Conservation (phyloP, 2,113 vertebrate genomes). For the Spea bombifrons region DNA sequence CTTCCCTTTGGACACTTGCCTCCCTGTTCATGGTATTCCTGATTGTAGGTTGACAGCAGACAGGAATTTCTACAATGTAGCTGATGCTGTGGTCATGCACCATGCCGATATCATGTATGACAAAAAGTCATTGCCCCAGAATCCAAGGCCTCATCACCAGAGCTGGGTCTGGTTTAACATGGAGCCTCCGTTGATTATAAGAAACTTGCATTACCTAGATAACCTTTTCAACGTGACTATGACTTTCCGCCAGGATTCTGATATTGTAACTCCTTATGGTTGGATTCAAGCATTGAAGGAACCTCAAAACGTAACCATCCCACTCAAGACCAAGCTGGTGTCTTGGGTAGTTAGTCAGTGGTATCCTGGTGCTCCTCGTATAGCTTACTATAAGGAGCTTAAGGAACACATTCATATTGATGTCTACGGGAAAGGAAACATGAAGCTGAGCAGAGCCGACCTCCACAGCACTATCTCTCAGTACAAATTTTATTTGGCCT, state of each 20-base stretch:
- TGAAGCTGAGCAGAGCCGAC: slow-evolving; percentile 31
- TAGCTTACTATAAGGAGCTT: slow-evolving; percentile 54
- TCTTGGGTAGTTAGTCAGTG: slow-evolving; percentile 66
- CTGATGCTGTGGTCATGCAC: slow-evolving; percentile 8
- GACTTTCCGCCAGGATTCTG: slow-evolving; percentile 17
- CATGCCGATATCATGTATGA: not conserved
- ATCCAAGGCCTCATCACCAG: slow-evolving; percentile 1
- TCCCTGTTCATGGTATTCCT: not conserved
- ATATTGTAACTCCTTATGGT: slow-evolving; percentile 13
- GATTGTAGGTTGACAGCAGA: not conserved
- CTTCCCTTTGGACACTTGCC: slow-evolving; percentile 8
- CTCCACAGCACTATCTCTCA: slow-evolving; percentile 36
- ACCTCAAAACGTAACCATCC: slow-evolving; percentile 10
- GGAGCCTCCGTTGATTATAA: too few relatives aligned
- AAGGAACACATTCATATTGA: slow-evolving; percentile 55
- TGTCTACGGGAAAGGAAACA: slow-evolving; percentile 56
- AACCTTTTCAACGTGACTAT: not conserved
- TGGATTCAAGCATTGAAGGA: not conserved
- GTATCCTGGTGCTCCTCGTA: slow-evolving; percentile 47
- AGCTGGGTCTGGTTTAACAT: not conserved
- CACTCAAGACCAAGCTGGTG: slow-evolving; percentile 47
- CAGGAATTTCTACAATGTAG: not conserved
- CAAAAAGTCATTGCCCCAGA: slow-evolving; percentile 9
- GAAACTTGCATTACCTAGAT: too few relatives aligned
- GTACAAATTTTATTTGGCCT: slow-evolving; percentile 69